Conservation (phyloP, 2,113 vertebrate species). For the Alaudala cheleensis region DNA sequence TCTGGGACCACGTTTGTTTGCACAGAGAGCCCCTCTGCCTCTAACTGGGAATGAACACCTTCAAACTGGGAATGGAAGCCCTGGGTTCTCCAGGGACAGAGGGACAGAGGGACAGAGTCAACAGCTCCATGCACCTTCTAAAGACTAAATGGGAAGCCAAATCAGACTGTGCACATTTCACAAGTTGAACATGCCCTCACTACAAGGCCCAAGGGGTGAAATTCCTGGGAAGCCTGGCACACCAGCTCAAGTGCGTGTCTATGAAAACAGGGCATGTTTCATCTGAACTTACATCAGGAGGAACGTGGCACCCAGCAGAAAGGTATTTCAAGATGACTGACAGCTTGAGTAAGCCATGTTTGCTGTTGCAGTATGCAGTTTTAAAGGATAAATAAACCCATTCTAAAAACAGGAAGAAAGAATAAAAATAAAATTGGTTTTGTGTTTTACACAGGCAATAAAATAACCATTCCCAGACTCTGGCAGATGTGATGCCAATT, state of each 20-base stretch:
- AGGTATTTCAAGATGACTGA: not conserved
- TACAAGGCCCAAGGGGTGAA: not conserved
- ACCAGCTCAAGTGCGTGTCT: not conserved
- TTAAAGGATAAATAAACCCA: not conserved
- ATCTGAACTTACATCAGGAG: not conserved
- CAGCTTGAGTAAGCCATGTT: not conserved
- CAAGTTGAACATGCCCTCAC: not conserved
- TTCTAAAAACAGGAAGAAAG: not conserved
- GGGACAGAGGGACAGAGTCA: too few relatives aligned
- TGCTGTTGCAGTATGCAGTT: not conserved
- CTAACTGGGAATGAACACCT: not conserved
- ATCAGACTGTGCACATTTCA: not conserved
- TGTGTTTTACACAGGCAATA: not conserved
- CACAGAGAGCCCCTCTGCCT: not conserved
- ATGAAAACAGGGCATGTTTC: not conserved
- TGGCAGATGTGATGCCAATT: not conserved
- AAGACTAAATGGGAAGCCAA: not conserved
- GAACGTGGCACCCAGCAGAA: not conserved
- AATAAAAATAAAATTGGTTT: not conserved
- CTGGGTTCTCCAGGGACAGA: not conserved
- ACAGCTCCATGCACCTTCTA: not conserved
- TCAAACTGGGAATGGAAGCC: not conserved
- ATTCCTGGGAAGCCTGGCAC: constrained; percentile 11
- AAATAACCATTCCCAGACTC: not conserved
- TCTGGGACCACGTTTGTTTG: fast-evolving